These are phyloP conservation scores for Nemotelus pantherinus DNA, from an alignment of 2,888 invertebrate genomes.

Conservation along the genomic window DNA sequence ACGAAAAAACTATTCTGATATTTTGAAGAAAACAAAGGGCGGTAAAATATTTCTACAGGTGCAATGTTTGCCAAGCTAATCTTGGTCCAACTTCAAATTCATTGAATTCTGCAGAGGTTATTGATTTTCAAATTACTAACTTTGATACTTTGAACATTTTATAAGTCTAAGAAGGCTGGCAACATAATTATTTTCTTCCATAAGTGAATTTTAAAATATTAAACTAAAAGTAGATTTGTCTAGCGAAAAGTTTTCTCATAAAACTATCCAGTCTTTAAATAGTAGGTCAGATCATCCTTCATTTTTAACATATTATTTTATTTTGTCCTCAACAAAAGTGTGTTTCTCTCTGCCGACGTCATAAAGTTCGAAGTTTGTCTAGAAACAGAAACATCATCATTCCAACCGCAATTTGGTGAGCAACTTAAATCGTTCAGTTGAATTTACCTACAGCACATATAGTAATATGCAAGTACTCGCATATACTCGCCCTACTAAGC, in stretches of 20 bases:
- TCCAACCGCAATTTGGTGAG: constrained; percentile 3
- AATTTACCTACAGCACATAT: not conserved
- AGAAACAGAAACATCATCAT: constrained; percentile 16
- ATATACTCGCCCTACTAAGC: no score
- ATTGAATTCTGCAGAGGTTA: no score
- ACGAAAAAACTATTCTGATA: no score
- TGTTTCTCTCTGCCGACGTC: constrained; percentile 1
- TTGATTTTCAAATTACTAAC: no score
- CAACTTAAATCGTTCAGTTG: not conserved
- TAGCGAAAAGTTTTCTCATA: constrained; percentile 31
- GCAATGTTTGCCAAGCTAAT: no score
- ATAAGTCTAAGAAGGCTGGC: no score
- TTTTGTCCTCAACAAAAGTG: not conserved
- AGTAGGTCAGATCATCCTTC: constrained; percentile 9
- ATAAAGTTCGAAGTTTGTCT: constrained; percentile 33
- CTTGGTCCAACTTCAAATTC: no score
- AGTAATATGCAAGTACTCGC: not conserved
- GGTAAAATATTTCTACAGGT: no score
- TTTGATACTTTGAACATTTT: no score
- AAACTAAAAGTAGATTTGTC: not conserved
- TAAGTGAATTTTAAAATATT: not conserved
- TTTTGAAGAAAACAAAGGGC: no score
- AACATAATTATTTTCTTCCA: no score
- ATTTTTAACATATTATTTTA: not conserved
- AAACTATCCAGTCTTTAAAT: constrained; percentile 17